phyloP scores from a whole-genome alignment of 2,797 vertebrate genomes.

The Crocidura indochinensis region DNA sequence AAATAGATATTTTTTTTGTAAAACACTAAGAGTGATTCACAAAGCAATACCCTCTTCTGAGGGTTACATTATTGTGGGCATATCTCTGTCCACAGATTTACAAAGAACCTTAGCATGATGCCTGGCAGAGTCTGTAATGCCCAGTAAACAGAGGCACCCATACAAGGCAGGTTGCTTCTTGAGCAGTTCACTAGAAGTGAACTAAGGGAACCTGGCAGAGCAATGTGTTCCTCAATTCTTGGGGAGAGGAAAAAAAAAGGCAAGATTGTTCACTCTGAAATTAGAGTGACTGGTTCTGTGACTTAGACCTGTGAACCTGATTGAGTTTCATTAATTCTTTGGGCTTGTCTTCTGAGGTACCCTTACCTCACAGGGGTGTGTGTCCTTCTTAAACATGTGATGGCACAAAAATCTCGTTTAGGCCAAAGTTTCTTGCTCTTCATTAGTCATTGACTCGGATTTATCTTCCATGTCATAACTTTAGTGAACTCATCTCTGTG shows the following conservation, averaged over 20 bases:
- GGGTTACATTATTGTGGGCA: background rate
- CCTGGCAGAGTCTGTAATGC: background rate
- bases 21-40: background rate
- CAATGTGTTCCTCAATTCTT: background rate
- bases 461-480: slow-evolving; percentile 1
- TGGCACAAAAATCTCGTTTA: background rate
- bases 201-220: background rate
- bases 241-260: background rate
- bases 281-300: background rate
- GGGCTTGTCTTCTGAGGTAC: background rate
- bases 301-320: background rate
- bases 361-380: background rate
- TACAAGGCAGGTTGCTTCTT: background rate
- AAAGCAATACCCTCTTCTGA: background rate
- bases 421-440: background rate
- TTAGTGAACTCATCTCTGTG: background rate
- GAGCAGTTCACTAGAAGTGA: background rate
- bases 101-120: too few relatives aligned
- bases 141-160: background rate
- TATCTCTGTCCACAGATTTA: background rate
- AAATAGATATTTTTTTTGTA: background rate
- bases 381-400: background rate
- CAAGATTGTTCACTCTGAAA: slow-evolving; percentile 2
- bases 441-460: background rate
- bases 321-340: background rate